Evolutionary conservation across 1,140 invertebrate genomes (phyloP).

Genomic region (Varroa destructor): DNA sequence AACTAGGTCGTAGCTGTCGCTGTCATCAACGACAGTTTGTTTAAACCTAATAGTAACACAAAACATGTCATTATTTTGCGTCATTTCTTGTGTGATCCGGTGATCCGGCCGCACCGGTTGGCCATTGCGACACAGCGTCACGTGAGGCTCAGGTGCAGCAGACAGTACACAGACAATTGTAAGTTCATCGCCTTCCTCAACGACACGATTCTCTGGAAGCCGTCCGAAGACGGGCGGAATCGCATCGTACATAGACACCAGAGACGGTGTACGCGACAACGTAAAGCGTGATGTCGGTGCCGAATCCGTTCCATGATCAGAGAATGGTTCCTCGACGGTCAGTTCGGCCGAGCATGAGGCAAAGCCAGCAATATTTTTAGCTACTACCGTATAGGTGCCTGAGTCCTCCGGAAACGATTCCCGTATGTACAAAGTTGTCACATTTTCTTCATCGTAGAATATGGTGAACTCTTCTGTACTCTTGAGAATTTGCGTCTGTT

Average conservation of each 20-base stretch:
- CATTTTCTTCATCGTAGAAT: conserved; percentile 79
- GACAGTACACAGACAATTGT: conserved; percentile 68
- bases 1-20: conserved; percentile 71
- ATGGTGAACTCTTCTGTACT: conserved; percentile 73
- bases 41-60: conserved; percentile 63
- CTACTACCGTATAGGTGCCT: conserved; percentile 86
- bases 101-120: conserved; percentile 54
- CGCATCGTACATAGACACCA: conserved; percentile 76
- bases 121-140: conserved; percentile 64
- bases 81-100: conserved; percentile 54
- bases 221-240: conserved; percentile 82
- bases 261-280: conserved; percentile 69
- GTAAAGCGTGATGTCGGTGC: conserved; percentile 59
- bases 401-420: conserved; percentile 95
- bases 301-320: conserved; percentile 74
- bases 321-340: conserved; percentile 66
- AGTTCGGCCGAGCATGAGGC: conserved; percentile 79
- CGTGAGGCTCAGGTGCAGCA: conserved; percentile 63
- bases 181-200: conserved; percentile 62
- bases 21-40: conserved; percentile 59
- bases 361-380: conserved; percentile 84
- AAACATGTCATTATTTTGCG: conserved; percentile 80
- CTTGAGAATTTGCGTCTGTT: conserved; percentile 79
- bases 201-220: conserved; percentile 66
- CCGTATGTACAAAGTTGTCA: conserved; percentile 76